Conservation (phyloP, 2,113 vertebrate genomes). For the Rhombomys opimus region DNA sequence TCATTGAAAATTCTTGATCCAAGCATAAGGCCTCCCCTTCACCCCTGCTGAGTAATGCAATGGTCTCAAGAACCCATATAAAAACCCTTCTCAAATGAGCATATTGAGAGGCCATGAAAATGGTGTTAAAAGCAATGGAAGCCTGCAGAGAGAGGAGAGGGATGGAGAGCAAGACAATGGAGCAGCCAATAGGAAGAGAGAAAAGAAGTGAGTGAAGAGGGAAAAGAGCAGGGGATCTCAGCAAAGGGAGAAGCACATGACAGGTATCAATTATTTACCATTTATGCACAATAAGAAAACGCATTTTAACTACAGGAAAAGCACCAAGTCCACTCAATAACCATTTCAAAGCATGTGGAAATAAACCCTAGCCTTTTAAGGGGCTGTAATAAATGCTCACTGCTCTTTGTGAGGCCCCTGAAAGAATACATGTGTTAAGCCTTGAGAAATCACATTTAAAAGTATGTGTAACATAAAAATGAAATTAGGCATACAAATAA, state of each 20-base stretch:
- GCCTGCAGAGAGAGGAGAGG: slow-evolving; percentile 58
- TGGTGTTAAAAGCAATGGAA: slow-evolving; percentile 61
- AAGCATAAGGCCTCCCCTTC: neutral
- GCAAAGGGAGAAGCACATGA: slow-evolving; percentile 85
- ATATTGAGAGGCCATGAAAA: slow-evolving; percentile 34
- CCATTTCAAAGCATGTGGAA: slow-evolving; percentile 89
- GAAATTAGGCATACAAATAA: slow-evolving; percentile 90
- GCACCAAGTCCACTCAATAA: slow-evolving; percentile 87
- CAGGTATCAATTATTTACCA: slow-evolving; percentile 92
- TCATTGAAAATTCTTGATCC: slow-evolving; percentile 61
- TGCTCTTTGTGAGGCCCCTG: slow-evolving; percentile 84
- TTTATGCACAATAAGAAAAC: slow-evolving; percentile 88
- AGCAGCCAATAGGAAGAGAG: slow-evolving; percentile 68
- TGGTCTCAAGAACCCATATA: slow-evolving; percentile 55
- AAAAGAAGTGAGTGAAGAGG: slow-evolving; percentile 71
- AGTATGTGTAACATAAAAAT: slow-evolving; percentile 89
- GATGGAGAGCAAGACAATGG: slow-evolving; percentile 60
- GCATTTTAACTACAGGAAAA: slow-evolving; percentile 86
- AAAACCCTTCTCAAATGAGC: slow-evolving; percentile 54
- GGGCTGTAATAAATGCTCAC: slow-evolving; percentile 85
- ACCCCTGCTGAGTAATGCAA: slow-evolving; percentile 44
- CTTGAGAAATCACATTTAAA: slow-evolving; percentile 89
- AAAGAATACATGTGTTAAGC: slow-evolving; percentile 88
- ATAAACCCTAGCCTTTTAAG: slow-evolving; percentile 87
- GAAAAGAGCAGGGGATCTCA: slow-evolving; percentile 62